Percentiles rank a stretch among this genome's conserved stretches.
Conservation (phyloP, 2,888 invertebrate species). For the Mythimna loreyi region DNA sequence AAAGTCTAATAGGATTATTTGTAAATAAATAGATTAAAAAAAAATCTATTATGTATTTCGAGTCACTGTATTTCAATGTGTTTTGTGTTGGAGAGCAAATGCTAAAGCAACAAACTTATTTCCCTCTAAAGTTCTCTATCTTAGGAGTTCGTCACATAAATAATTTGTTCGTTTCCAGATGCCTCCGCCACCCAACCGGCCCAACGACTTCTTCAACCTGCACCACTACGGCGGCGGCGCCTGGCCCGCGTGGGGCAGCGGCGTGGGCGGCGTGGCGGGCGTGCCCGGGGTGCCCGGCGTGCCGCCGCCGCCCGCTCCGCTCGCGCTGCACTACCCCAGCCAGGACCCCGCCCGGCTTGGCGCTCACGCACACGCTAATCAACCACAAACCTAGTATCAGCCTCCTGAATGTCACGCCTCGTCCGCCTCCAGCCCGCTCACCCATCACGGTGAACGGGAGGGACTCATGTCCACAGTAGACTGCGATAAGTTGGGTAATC, state of each 20-base stretch:
- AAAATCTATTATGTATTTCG: no score
- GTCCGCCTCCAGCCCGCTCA: neutral
- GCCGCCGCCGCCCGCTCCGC: slow-evolving; percentile 88
- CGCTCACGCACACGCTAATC: slow-evolving; percentile 89
- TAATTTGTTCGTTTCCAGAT: slow-evolving; percentile 71
- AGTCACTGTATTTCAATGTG: no score
- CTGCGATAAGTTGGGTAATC: neutral
- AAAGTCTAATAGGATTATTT: neutral
- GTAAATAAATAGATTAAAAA: no score
- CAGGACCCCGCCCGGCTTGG: slow-evolving; percentile 99
- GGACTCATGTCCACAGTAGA: slow-evolving; percentile 5
- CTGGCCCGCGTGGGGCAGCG: slow-evolving; percentile 73
- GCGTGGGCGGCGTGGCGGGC: slow-evolving; percentile 66
- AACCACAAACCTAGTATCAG: slow-evolving; percentile 79
- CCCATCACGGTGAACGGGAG: slow-evolving; percentile 5
- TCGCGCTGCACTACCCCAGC: slow-evolving; percentile 97
- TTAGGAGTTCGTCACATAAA: neutral
- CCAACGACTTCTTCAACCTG: slow-evolving; percentile 92
- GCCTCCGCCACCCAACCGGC: slow-evolving; percentile 88
- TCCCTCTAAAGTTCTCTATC: no score
- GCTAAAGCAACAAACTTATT: no score
- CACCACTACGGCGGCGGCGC: slow-evolving; percentile 83
- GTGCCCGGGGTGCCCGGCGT: slow-evolving; percentile 40
- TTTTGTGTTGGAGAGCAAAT: no score
- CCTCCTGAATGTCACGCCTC: neutral